A percentile compares a stretch with the other conserved stretches of the same genome.
phyloP scores from a whole-genome alignment of 2,888 invertebrate species.

The Hyalella azteca region DNA sequence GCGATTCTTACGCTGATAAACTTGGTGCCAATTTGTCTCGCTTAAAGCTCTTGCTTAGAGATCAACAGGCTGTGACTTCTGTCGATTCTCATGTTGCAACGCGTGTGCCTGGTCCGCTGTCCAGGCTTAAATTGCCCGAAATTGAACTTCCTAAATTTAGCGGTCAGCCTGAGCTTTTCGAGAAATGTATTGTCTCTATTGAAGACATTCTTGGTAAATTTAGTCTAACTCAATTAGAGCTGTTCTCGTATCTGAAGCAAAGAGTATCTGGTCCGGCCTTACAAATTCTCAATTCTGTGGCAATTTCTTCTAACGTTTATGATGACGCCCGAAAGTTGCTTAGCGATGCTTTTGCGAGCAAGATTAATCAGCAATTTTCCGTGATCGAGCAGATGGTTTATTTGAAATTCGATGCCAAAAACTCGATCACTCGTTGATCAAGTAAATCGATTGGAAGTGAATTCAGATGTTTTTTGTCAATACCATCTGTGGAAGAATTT shows the following conservation, averaged over 20 bases:
- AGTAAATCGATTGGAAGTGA: neutral
- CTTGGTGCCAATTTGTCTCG: no score
- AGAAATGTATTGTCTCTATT: neutral
- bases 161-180: neutral
- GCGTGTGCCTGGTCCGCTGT: neutral
- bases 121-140: neutral
- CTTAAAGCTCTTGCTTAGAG: no score
- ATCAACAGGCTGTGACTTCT: no score
- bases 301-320: neutral
- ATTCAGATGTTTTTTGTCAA: neutral
- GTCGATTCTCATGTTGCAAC: no score
- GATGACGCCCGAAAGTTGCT: neutral
- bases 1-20: neutral
- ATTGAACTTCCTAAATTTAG: neutral
- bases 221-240: neutral
- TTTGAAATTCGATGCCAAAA: neutral
- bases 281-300: neutral
- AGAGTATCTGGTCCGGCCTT: neutral
- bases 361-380: neutral
- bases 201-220: neutral
- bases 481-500: neutral
- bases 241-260: neutral
- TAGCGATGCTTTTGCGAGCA: neutral
- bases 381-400: neutral
- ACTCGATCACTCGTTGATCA: neutral